A percentile compares a stretch with the other conserved stretches of the same genome.
Evolutionary conservation across 2,113 vertebrate species (phyloP).

Genomic region (Saccopteryx bilineata): DNA sequence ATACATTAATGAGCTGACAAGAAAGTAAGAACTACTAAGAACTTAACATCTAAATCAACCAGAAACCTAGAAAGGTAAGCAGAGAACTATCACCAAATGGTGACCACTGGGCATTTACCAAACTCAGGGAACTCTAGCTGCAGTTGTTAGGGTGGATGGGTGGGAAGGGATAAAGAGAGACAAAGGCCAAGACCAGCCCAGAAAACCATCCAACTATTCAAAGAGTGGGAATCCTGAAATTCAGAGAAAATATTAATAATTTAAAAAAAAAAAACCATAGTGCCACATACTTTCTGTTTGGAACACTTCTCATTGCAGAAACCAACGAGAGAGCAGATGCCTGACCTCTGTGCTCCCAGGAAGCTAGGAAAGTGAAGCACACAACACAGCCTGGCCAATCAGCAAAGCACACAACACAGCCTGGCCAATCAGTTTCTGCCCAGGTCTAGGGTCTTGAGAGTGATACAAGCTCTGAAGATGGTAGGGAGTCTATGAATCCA

Average conservation of each 20-base stretch:
- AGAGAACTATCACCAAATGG: neutral
- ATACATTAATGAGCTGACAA: neutral
- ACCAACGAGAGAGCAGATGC: neutral
- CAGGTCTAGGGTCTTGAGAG: neutral
- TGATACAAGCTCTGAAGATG: neutral
- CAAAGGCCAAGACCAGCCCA: neutral
- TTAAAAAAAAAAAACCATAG: neutral
- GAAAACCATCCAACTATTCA: neutral
- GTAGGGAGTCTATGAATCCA: neutral
- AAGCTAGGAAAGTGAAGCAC: neutral
- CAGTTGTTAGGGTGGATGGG: neutral
- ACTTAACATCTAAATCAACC: conserved; percentile 54
- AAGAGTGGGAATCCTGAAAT: neutral
- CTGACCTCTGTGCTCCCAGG: neutral
- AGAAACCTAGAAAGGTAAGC: neutral
- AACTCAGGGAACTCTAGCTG: neutral
- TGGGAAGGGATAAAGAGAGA: neutral
- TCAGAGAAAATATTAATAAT: neutral
- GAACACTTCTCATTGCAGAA: neutral
- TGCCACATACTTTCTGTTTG: neutral
- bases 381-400: no score
- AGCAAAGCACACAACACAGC: no score
- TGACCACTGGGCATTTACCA: neutral
- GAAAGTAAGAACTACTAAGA: conserved; percentile 44
- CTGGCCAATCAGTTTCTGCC: neutral